Percentiles rank a stretch among this genome's conserved stretches.
Evolutionary conservation across 92 coral and sea anemone species (phyloP).

Genomic region (Heteractis magnifica): DNA sequence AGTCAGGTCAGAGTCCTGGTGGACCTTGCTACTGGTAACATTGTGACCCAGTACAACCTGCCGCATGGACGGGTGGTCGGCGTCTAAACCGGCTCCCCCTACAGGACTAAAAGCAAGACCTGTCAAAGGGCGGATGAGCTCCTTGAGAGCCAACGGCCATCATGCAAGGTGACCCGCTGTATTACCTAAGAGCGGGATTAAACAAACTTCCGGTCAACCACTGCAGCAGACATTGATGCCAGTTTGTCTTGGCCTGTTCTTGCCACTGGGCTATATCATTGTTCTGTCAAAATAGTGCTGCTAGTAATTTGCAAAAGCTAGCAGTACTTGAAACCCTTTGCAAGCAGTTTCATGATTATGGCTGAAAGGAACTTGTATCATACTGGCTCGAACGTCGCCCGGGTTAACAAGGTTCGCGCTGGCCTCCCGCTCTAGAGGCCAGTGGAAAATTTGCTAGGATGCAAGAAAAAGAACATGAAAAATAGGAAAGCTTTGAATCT

Average conservation of each 20-base stretch:
- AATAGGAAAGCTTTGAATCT: slow-evolving; percentile 13
- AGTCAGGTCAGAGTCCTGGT: no score
- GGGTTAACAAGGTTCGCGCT: slow-evolving; percentile 2
- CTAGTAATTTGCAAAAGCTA: neutral
- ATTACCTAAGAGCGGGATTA: no score
- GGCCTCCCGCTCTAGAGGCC: neutral
- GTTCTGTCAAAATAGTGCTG: neutral
- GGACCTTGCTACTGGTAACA: no score
- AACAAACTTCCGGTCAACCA: neutral
- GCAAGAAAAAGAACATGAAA: neutral
- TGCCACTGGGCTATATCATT: neutral
- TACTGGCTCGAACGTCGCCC: slow-evolving; percentile 6
- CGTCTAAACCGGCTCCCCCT: no score
- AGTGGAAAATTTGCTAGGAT: neutral
- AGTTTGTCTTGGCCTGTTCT: slow-evolving; percentile 5
- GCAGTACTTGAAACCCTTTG: neutral
- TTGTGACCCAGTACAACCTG: no score
- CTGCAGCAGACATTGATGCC: neutral
- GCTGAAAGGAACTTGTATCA: neutral
- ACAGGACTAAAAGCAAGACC: no score
- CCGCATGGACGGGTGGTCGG: no score
- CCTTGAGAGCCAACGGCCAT: no score
- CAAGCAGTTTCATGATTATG: neutral
- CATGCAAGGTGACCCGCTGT: no score
- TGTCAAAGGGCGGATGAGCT: no score